Conservation (phyloP, 1,140 invertebrate genomes). For the Cydia amplana region DNA sequence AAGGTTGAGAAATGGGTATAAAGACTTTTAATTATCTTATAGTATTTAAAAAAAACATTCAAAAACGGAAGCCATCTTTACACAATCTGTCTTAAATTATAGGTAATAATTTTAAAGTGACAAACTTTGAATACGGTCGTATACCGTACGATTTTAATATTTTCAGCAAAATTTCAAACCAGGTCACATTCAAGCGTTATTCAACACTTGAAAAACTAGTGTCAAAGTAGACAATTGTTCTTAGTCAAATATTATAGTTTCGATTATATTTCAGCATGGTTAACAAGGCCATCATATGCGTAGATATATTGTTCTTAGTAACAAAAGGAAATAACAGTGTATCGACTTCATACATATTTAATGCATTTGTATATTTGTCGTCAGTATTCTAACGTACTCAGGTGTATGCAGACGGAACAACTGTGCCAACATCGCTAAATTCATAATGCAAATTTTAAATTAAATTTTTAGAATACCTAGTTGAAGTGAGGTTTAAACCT, state of each 20-base stretch:
- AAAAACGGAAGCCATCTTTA: too few species aligned
- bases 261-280: constrained; percentile 2
- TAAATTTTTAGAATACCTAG: constrained; percentile 3
- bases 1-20: too few species aligned
- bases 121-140: not conserved
- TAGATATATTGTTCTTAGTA: not conserved
- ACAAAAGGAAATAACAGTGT: not conserved
- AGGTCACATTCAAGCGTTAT: not conserved
- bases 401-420: constrained; percentile 11
- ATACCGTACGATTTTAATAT: not conserved
- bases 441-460: constrained; percentile 17
- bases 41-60: too few species aligned
- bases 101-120: not conserved
- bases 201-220: not conserved
- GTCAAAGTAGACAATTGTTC: constrained; percentile 1
- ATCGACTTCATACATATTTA: not conserved
- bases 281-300: constrained; percentile 14
- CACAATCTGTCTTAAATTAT: too few species aligned
- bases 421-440: constrained; percentile 5
- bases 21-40: too few species aligned
- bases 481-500: not conserved
- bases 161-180: constrained; percentile 7
- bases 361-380: not conserved
- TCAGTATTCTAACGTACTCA: constrained; percentile 5
- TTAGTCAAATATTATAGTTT: constrained; percentile 17